These are phyloP conservation scores for Gopherus evgoodei DNA, from an alignment of 2,113 vertebrate genomes.

Conservation along the genomic window DNA sequence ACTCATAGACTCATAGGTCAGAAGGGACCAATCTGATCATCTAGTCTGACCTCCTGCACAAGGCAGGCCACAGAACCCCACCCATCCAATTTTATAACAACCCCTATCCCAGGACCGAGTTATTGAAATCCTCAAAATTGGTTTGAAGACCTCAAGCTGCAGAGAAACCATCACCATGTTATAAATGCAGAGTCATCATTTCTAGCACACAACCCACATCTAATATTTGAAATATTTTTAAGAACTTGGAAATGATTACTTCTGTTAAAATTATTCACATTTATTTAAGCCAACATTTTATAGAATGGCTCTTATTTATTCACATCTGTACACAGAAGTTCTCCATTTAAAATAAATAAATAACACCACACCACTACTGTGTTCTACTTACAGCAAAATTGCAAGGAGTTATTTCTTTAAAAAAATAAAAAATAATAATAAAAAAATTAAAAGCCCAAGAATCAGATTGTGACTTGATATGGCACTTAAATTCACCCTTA, in stretches of 20 bases:
- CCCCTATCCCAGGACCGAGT: no score
- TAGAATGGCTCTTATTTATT: not conserved
- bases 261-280: not conserved
- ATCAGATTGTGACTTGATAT: constrained; percentile 38
- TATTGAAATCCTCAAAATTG: no score
- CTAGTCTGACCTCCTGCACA: no score
- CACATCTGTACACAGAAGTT: not conserved
- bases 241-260: not conserved
- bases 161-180: not conserved
- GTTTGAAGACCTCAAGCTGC: no score
- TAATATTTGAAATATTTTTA: not conserved
- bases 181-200: not conserved
- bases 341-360: not conserved
- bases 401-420: not conserved
- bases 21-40: no score
- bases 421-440: no score
- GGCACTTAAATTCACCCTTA: constrained; percentile 39
- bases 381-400: not conserved
- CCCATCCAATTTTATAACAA: no score
- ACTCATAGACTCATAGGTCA: no score
- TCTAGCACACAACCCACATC: not conserved
- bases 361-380: not conserved
- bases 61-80: no score
- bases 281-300: not conserved
- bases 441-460: not conserved